Evolutionary conservation across 2,888 invertebrate species (phyloP).

Genomic region (Stegana nigrithorax): DNA sequence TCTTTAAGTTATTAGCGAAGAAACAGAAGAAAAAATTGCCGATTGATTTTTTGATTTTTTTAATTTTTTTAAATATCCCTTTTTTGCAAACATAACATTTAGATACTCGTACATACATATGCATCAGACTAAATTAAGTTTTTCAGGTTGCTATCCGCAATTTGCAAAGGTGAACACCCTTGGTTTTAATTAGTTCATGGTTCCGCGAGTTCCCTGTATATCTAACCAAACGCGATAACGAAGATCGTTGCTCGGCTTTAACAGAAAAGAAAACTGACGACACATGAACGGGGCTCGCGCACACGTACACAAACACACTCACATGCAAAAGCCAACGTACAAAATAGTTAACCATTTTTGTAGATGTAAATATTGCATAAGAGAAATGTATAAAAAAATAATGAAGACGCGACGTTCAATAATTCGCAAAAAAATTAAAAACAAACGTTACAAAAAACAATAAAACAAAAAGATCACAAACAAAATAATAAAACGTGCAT

Average conservation of each 20-base stretch:
- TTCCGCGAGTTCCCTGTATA: too few relatives aligned
- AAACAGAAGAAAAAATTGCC: too few relatives aligned
- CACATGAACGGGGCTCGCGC: too few relatives aligned
- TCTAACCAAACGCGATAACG: background rate
- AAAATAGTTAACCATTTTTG: conserved; percentile 6
- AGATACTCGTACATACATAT: background rate
- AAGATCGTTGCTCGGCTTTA: conserved; percentile 16
- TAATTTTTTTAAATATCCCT: too few relatives aligned
- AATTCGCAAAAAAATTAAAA: background rate
- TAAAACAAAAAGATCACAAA: background rate
- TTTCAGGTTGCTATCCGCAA: too few relatives aligned
- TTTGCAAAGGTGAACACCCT: too few relatives aligned
- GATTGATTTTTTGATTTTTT: too few relatives aligned
- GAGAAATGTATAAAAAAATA: background rate
- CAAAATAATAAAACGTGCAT: conserved; percentile 18
- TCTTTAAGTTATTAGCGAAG: too few relatives aligned
- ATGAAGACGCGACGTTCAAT: too few relatives aligned
- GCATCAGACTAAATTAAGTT: too few relatives aligned
- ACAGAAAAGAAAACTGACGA: background rate
- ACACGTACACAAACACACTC: background rate
- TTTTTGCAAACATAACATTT: too few relatives aligned
- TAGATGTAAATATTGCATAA: conserved; percentile 9
- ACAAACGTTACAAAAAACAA: background rate
- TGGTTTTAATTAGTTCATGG: too few relatives aligned
- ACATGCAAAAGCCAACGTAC: conserved; percentile 14